Percentiles rank a stretch among this genome's conserved stretches.
phyloP scores from a whole-genome alignment of 2,888 invertebrate species.

The Pandemis cinnamomeana region DNA sequence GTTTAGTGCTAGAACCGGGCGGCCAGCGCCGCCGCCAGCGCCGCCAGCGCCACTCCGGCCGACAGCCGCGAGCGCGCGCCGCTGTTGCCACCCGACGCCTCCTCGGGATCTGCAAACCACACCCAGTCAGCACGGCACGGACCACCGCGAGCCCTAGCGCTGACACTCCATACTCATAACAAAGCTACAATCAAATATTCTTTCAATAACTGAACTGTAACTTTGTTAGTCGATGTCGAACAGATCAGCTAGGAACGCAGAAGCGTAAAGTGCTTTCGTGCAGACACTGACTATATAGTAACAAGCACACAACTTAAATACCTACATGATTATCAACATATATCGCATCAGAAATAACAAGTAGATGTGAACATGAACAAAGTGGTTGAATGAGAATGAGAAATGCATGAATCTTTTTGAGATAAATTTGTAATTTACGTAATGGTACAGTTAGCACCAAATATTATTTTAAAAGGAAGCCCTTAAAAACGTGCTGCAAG shows the following conservation, averaged over 20 bases:
- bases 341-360: background rate
- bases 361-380: background rate
- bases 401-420: background rate
- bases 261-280: conserved; percentile 12
- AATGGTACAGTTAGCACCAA: background rate
- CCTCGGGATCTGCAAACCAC: conserved; percentile 55
- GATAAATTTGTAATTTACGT: too few species aligned
- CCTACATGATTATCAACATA: background rate
- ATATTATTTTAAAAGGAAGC: background rate
- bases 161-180: conserved; percentile 27
- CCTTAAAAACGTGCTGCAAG: background rate
- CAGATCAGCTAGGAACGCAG: conserved; percentile 3
- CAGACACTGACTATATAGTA: conserved; percentile 6
- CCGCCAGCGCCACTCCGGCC: conserved; percentile 1
- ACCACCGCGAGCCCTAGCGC: background rate
- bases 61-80: conserved; percentile 49
- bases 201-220: background rate
- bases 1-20: conserved; percentile 37
- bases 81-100: conserved; percentile 51
- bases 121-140: conserved; percentile 9
- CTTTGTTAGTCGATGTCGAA: background rate
- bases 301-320: background rate
- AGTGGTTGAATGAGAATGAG: background rate
- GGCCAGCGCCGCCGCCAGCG: conserved; percentile 40
- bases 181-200: background rate